Evolutionary conservation across 2,113 vertebrate genomes (phyloP).

Genomic region (Egretta garzetta): DNA sequence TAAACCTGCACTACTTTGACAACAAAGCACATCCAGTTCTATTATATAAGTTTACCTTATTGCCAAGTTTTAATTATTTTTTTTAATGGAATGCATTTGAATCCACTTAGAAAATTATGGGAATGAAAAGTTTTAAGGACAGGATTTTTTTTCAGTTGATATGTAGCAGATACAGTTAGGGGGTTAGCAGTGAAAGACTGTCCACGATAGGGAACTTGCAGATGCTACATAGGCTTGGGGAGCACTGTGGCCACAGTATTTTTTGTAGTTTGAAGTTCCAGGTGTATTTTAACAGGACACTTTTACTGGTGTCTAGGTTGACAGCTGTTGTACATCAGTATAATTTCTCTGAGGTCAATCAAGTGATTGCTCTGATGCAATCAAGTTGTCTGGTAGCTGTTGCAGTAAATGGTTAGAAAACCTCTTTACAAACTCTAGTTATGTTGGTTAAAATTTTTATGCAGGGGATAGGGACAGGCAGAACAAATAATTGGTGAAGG

Average conservation of each 20-base stretch:
- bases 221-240: neutral
- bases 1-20: neutral
- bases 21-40: neutral
- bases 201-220: fast-evolving
- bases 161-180: neutral
- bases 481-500: neutral
- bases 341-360: neutral
- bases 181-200: neutral
- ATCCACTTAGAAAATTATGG: neutral
- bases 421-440: neutral
- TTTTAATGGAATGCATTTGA: neutral
- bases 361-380: neutral
- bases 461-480: neutral
- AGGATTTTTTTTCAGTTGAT: neutral
- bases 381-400: neutral
- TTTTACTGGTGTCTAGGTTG: neutral
- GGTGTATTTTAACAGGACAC: neutral
- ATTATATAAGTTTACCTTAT: neutral
- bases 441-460: neutral
- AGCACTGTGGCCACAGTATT: neutral
- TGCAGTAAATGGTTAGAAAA: neutral
- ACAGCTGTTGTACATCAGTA: neutral
- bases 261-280: neutral
- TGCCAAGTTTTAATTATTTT: neutral
- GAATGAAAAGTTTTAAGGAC: neutral